Conservation (phyloP, 1,140 invertebrate species). For the Panonychus citri region DNA sequence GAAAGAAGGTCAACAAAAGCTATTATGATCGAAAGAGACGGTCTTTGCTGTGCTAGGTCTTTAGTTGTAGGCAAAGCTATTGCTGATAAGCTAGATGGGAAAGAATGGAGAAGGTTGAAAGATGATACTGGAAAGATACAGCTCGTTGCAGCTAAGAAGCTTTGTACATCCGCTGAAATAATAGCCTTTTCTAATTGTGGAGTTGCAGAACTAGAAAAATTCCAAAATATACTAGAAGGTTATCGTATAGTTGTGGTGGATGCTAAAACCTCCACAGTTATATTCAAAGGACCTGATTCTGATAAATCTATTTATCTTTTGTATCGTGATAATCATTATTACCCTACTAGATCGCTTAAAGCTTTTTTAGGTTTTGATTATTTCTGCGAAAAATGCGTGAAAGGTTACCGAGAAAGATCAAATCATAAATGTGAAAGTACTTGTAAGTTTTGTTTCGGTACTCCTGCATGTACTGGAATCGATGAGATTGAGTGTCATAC, state of each 20-base stretch:
- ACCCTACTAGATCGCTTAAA: background rate
- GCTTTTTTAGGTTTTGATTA: background rate
- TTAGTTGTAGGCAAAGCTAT: background rate
- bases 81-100: background rate
- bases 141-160: background rate
- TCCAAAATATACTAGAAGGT: background rate
- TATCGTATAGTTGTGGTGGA: background rate
- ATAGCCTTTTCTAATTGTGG: background rate
- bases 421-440: background rate
- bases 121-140: background rate
- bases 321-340: background rate
- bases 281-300: background rate
- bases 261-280: background rate
- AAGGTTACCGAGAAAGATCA: background rate
- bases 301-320: background rate
- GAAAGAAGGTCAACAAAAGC: background rate
- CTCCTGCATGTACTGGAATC: background rate
- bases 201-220: background rate
- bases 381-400: background rate
- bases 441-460: background rate
- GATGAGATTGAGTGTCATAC: background rate
- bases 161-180: background rate
- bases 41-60: background rate
- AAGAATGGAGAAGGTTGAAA: background rate
- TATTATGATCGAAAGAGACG: background rate